phyloP scores from a whole-genome alignment of 2,113 vertebrate genomes.

The Oncorhynchus nerka region DNA sequence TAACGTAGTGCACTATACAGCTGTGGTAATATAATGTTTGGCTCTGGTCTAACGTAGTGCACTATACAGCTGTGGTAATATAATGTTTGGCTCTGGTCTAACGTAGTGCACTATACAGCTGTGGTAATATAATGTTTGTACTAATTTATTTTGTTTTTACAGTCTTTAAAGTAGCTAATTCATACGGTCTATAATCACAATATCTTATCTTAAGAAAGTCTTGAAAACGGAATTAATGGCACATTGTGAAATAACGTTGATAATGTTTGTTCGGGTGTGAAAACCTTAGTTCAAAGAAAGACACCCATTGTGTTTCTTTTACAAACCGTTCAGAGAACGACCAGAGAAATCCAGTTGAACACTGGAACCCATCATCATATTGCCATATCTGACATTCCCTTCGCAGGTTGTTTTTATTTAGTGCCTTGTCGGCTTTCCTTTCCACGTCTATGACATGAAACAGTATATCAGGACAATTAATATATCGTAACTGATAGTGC shows the following conservation, averaged over 20 bases:
- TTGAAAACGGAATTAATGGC: not conserved
- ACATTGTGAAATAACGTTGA: not conserved
- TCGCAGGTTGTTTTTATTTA: slow-evolving; percentile 43
- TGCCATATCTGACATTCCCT: slow-evolving; percentile 27
- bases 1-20: too few species aligned
- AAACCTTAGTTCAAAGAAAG: not conserved
- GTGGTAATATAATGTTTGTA: too few species aligned
- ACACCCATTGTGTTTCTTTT: not conserved
- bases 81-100: too few species aligned
- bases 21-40: too few species aligned
- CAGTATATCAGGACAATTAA: slow-evolving; percentile 64
- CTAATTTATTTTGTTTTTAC: too few species aligned
- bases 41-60: too few species aligned
- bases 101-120: too few species aligned
- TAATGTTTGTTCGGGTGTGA: not conserved
- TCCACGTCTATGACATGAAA: slow-evolving; percentile 41
- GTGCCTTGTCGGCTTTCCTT: slow-evolving; percentile 32
- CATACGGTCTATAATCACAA: not conserved
- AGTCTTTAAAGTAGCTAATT: not conserved
- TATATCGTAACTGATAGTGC: slow-evolving; percentile 65
- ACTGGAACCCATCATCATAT: slow-evolving; percentile 19
- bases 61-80: too few species aligned
- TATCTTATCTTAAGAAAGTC: not conserved
- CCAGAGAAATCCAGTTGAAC: slow-evolving; percentile 7
- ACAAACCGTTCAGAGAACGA: too few species aligned